Evolutionary conservation across 1,140 invertebrate genomes (phyloP), one percentile per base, ranked within the genome.

Genomic region (Rhopalosiphum padi): DNA sequence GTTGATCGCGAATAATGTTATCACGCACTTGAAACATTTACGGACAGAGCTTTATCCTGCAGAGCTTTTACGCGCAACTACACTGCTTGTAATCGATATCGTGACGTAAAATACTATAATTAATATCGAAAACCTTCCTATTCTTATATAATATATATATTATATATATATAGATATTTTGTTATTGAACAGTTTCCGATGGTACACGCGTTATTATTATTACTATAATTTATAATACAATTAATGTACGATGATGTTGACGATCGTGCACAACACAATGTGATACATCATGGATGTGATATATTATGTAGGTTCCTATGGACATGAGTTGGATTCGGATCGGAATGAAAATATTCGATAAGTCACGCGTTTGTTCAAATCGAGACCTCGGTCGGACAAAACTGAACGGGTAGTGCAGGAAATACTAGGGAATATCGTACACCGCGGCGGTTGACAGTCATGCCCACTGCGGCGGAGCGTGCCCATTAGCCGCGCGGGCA

Each of bases 401-500:
- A 93, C 82, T 86, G 51, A 90, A 85, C 82, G 82, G 9, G n/a
- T 22, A 37, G 30, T 82, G 48, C 91, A 51, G 91, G 91, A 92
- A 92, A 83, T 53, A 43, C 90, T 11, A 51, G 77, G 77, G 46
- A 35, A 92, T n/a, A 82, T 25, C 83, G n/a, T 30, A 46, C 41
- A 15, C 37, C 11, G 7, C 43, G 18, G 87, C n/a, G n/a, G 35
- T 41, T 41, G 22, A 85, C 83, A 41, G 83, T 85, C 83, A 41
- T 85, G 37, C 83, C 60, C 60, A 77, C 60, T 77, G 60, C 30
- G 60, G 30, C 30, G 60, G 60, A 37, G 86, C 43, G 86, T 18
- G 37, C 15, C 23, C 68, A 23, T 77, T 35, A 77, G 35, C 77
- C 43, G 82, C 35, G 7, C 48, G 51, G 43, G 21, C 46, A 55